Evolutionary conservation across 2,888 invertebrate species (phyloP).

Genomic region (Labia minor): DNA sequence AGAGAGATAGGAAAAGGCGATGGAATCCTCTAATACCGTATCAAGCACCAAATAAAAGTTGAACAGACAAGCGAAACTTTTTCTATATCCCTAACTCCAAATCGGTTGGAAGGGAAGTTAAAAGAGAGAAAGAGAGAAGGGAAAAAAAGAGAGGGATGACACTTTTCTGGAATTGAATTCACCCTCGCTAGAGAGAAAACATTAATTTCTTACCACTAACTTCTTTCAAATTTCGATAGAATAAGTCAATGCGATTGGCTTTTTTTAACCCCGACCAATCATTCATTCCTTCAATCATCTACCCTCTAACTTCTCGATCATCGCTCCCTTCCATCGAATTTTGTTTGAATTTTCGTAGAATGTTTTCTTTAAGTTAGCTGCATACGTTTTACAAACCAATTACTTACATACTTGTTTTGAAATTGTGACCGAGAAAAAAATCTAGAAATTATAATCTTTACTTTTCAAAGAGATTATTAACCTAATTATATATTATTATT

Average conservation of each 20-base stretch:
- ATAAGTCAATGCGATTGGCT: constrained; percentile 4
- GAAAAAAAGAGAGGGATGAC: not conserved
- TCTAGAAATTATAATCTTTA: no score
- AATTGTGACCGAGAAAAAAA: no score
- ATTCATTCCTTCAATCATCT: no score
- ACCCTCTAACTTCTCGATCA: no score
- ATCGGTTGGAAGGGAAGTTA: no score
- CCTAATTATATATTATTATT: no score
- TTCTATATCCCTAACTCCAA: not conserved
- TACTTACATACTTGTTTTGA: not conserved
- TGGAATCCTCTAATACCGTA: constrained; percentile 20
- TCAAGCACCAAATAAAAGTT: constrained; percentile 25
- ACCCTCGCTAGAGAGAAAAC: constrained; percentile 2
- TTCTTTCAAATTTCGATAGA: not conserved
- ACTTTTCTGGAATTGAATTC: not conserved
- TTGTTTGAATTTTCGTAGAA: no score
- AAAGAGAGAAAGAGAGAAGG: no score
- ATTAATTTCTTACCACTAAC: constrained; percentile 3
- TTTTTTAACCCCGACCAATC: no score
- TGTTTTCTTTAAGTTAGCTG: no score
- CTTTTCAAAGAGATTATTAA: no score
- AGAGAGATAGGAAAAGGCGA: not conserved
- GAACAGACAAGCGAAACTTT: constrained; percentile 15
- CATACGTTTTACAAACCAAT: not conserved
- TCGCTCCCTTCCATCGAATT: no score